Evolutionary conservation across 1,140 invertebrate species (phyloP).

Genomic region (Papilio glaucus): DNA sequence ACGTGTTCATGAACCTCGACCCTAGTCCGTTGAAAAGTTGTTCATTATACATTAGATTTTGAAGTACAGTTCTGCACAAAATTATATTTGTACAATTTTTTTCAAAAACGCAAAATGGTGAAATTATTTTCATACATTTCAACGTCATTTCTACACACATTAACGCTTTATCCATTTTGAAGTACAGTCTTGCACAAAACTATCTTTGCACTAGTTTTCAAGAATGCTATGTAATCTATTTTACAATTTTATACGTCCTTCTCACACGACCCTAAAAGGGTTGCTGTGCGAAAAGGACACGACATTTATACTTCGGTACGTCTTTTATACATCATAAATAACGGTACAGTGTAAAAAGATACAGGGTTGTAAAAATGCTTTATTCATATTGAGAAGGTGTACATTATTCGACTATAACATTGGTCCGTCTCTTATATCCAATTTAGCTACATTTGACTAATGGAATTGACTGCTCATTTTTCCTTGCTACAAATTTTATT

Average conservation of each 20-base stretch:
- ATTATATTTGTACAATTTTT: too few species aligned
- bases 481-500: neutral
- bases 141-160: too few species aligned
- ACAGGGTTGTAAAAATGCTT: neutral
- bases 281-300: neutral
- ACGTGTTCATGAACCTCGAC: too few species aligned
- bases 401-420: neutral
- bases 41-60: too few species aligned
- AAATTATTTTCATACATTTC: too few species aligned
- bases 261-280: too few species aligned
- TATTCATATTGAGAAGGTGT: neutral
- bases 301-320: neutral
- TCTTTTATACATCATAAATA: neutral
- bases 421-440: conserved; percentile 1
- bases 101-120: too few species aligned
- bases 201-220: neutral
- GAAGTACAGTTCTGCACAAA: too few species aligned
- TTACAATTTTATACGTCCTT: too few species aligned
- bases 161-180: too few species aligned
- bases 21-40: too few species aligned
- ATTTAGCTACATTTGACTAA: neutral
- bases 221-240: too few species aligned
- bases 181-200: neutral
- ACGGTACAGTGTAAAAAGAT: neutral
- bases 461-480: neutral